A percentile compares a stretch with the other conserved stretches of the same genome.
phyloP scores from a whole-genome alignment of 2,888 invertebrate genomes.

The Drosophila algonquin region DNA sequence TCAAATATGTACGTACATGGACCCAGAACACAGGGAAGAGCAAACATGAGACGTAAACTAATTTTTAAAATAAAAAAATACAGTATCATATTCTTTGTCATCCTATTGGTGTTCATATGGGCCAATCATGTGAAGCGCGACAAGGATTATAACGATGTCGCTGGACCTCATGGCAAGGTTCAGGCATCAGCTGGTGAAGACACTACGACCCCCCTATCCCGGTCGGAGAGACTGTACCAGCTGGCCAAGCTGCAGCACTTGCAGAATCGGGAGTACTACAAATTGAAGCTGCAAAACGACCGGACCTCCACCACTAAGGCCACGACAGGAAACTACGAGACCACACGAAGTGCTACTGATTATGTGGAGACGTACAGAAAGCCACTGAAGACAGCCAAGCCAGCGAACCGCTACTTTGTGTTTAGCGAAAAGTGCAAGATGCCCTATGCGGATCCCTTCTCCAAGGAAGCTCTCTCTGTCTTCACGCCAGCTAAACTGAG shows the following conservation, averaged over 20 bases:
- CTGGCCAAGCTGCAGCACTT: neutral
- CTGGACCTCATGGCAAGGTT: too few species aligned
- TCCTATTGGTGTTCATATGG: conserved; percentile 52
- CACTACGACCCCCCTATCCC: neutral
- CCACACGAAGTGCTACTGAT: neutral
- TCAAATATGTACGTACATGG: too few species aligned
- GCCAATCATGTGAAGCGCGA: conserved; percentile 12
- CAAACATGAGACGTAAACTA: conserved; percentile 20
- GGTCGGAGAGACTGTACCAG: neutral
- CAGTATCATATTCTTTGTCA: conserved; percentile 33
- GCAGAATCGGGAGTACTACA: neutral
- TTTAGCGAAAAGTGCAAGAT: conserved; percentile 87
- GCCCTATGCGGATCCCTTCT: conserved; percentile 76
- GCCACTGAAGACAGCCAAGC: neutral
- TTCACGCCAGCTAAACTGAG: conserved; percentile 19
- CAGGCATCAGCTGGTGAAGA: too few species aligned
- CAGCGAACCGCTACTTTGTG: conserved; percentile 55
- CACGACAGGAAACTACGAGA: neutral
- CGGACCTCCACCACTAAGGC: neutral
- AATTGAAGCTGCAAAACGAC: neutral
- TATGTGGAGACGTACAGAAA: neutral
- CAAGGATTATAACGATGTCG: too few species aligned
- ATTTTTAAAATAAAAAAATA: conserved; percentile 35
- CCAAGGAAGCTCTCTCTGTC: conserved; percentile 4
- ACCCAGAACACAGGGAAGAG: too few species aligned